Evolutionary conservation across 2,113 vertebrate genomes (phyloP).

Genomic region (Brachypteracias leptosomus): DNA sequence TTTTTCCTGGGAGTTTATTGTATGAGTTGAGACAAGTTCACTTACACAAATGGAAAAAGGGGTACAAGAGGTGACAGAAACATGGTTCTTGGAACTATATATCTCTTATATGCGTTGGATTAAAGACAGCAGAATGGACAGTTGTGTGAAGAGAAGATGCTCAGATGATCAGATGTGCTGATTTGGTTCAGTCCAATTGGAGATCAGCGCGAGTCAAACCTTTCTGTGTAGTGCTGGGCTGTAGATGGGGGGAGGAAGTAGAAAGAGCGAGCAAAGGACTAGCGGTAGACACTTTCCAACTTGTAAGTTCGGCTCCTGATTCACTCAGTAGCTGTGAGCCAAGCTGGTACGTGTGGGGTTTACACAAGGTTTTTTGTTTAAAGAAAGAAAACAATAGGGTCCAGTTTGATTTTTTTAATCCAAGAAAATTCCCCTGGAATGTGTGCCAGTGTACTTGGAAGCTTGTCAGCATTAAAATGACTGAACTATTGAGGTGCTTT

Average conservation of each 20-base stretch:
- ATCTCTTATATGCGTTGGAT: neutral
- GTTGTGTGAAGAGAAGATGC: neutral
- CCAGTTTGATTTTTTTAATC: neutral
- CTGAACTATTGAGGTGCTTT: neutral
- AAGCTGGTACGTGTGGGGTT: neutral
- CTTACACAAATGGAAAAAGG: neutral
- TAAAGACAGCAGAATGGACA: neutral
- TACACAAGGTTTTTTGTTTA: neutral
- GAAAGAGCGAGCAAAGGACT: accelerated
- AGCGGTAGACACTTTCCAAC: neutral
- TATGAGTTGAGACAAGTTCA: neutral
- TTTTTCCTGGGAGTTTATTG: neutral
- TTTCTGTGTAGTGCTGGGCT: neutral
- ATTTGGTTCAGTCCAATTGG: neutral
- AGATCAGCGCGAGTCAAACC: neutral
- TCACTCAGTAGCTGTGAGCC: accelerated
- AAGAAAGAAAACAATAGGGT: neutral
- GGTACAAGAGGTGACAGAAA: neutral
- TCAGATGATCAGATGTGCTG: neutral
- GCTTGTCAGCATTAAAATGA: neutral
- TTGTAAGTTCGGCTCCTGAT: neutral
- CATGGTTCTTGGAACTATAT: neutral
- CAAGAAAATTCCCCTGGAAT: neutral
- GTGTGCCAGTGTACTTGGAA: neutral
- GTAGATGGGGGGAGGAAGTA: neutral